Conservation (phyloP, 2,888 invertebrate species). For the Hydriomena furcata region DNA sequence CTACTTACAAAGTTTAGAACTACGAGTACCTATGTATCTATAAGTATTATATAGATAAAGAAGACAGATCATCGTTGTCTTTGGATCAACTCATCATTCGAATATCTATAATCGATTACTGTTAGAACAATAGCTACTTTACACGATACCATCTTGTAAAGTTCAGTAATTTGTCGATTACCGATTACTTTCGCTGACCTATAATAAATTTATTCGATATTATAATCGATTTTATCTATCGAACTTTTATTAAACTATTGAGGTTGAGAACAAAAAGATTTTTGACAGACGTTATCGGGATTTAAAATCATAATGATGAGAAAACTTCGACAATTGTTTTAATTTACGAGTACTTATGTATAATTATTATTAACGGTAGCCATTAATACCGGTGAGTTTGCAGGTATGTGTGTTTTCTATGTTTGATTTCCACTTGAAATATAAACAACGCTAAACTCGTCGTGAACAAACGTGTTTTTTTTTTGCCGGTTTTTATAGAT, state of each 20-base stretch:
- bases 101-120: constrained; percentile 18
- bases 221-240: constrained; percentile 35
- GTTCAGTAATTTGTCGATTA: constrained; percentile 17
- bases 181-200: constrained; percentile 32
- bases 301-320: constrained; percentile 29
- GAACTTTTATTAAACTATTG: constrained; percentile 47
- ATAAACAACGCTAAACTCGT: too few species aligned
- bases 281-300: constrained; percentile 26
- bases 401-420: too few species aligned
- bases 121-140: constrained; percentile 24
- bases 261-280: constrained; percentile 37
- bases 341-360: too few species aligned
- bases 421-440: too few species aligned
- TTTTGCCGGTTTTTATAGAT: too few species aligned
- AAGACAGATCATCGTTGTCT: constrained; percentile 1
- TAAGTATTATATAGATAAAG: too few species aligned
- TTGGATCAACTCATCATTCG: constrained; percentile 13
- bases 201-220: constrained; percentile 27
- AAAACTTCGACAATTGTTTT: too few species aligned
- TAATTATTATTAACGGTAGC: not conserved
- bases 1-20: too few species aligned
- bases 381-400: too few species aligned
- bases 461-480: too few species aligned
- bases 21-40: too few species aligned
- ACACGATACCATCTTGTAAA: constrained; percentile 18